Base-by-base conservation (phyloP, 2,113 vertebrate species). In the Reinhardtius hippoglossoides region DNA sequence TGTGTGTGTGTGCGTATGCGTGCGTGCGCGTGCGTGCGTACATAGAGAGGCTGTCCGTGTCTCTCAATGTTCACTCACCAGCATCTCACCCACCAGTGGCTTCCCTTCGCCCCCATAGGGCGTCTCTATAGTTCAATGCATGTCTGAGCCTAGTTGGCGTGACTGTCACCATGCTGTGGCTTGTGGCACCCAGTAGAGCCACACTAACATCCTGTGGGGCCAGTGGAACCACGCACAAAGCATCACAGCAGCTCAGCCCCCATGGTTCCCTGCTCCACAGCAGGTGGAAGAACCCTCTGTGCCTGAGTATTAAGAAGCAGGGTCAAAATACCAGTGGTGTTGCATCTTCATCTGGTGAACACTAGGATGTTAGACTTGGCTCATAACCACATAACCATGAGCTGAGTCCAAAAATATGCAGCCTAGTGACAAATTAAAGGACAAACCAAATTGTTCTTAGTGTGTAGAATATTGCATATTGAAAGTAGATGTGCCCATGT, bases 181-280 rank as follows among this genome's bases (percentile, higher is more conserved):
- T 37, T 44, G 66, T 80, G 72, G 76, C 52, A 21, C 42, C 57
- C 1, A 56, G 8, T 50, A 66, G 15, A 21, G 5, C 37, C 31
- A 20, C 20, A n/a, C 48, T 50, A 37, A 40, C 16, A 24, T 74
- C 27, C 54, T 42, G 64, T 58, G 54, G 69, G 61, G 60, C 31
- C 55, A 10, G 37, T 18, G 26, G n/a, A 56, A 60, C 5, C 13
- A 63, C 37, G 46, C 62, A 71, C 56, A 46, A 13, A 67, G 50
- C 55, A 5, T 76, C 71, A 23, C 13, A 73, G 46, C 81, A 84
- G 77, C 54, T 74, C 55, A 81, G 74, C 62, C 27, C n/a, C 35
- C 18, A 42, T 78, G 64, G 48, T 78, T 56, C 66, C 26, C 42
- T 59, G 61, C 23, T 21, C n/a, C 40, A 66, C 68, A 66, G 71